Evolutionary conservation across 2,888 invertebrate species (phyloP).

Genomic region (Xanthia togata): DNA sequence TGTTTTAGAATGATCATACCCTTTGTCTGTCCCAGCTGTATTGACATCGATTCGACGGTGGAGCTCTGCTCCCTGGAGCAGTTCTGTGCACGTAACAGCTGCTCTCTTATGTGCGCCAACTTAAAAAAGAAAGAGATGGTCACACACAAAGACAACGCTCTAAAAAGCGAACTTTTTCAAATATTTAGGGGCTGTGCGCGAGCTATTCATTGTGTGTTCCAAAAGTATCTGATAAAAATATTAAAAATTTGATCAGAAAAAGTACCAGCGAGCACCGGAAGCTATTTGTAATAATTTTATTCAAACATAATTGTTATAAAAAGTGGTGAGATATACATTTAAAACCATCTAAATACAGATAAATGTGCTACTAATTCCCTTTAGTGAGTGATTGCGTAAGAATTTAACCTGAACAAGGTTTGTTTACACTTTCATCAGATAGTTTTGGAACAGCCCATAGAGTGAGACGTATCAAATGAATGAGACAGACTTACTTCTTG

Average conservation of each 20-base stretch:
- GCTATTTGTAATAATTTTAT: background rate
- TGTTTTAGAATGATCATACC: constrained; percentile 65
- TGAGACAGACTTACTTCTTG: constrained; percentile 71
- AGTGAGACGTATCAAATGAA: background rate
- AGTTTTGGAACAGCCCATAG: background rate
- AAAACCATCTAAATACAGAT: background rate
- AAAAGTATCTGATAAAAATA: background rate
- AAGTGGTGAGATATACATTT: background rate
- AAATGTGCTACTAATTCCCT: background rate
- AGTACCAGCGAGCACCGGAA: too few relatives aligned
- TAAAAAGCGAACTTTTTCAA: background rate
- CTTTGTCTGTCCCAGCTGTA: constrained; percentile 73
- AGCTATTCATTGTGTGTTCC: background rate
- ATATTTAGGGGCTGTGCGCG: too few relatives aligned
- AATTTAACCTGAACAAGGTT: background rate
- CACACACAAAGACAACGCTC: background rate
- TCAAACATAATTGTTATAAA: background rate
- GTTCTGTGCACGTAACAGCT: constrained; percentile 67
- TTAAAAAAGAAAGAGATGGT: constrained; percentile 56
- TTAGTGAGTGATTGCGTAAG: background rate
- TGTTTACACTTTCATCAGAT: background rate
- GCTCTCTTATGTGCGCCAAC: constrained; percentile 69
- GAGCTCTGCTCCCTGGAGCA: constrained; percentile 58
- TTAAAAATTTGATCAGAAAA: background rate
- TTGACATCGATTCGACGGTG: constrained; percentile 67